Conservation (phyloP, 2,113 vertebrate species). For the Dicrurus megarhynchus region DNA sequence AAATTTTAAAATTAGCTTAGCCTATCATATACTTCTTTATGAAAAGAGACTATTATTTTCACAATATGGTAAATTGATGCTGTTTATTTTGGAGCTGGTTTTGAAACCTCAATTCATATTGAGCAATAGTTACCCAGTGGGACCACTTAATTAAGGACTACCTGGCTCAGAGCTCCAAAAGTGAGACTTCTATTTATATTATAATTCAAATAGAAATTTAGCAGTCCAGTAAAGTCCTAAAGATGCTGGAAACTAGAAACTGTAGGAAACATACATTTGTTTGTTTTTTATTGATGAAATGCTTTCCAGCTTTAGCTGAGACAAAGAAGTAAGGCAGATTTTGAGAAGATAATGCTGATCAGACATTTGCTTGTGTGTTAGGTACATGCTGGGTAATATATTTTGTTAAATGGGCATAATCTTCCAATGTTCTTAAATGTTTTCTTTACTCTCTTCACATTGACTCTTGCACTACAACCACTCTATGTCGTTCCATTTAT, state of each 20-base stretch:
- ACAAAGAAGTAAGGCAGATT: neutral
- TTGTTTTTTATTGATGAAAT: neutral
- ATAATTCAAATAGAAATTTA: neutral
- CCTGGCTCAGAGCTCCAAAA: neutral
- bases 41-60: neutral
- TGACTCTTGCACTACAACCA: neutral
- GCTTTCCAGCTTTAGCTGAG: neutral
- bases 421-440: neutral
- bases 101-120: neutral
- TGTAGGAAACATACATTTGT: neutral
- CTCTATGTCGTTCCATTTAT: neutral
- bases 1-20: conserved; percentile 17
- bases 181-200: neutral
- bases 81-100: neutral
- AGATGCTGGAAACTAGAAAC: neutral
- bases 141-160: neutral
- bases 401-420: neutral
- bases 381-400: neutral
- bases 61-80: neutral
- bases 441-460: neutral
- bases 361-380: neutral
- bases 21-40: neutral
- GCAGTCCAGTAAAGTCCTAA: neutral
- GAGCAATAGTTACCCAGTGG: neutral
- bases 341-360: neutral